Base-by-base conservation (phyloP, 2,888 invertebrate genomes). In the Idaea straminata region DNA sequence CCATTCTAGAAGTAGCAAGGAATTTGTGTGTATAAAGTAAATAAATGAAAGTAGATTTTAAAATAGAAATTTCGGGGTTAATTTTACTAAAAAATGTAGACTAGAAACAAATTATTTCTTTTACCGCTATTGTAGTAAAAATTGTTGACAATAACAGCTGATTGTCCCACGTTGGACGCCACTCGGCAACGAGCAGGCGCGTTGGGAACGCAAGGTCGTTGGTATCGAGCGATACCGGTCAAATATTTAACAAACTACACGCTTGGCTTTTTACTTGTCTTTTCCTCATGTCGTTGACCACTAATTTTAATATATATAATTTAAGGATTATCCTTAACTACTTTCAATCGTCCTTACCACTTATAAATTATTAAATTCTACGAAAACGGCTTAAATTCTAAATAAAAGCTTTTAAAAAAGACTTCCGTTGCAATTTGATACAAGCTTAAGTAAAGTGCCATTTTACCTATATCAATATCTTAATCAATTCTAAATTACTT, bases 191-290 rank as follows among this genome's bases (percentile, higher is more conserved):
- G 82, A 83, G 83, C 84, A 83, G 81, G 83, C 82, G 83, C 81
- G 76, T 70, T 74, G 74, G 75, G 71, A 68, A 76, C 74, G 77
- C 86, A 85, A 87, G 87, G 87, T 86, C 87, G 79, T 75, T 78
- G 71, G 81, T 88, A 88, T 87, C 82, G 87, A 87, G 83, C 88
- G 86, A 81, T 72, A 75, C 77, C 76, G 77, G 83, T 82, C 83
- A 83, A 87, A 86, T 85, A 83, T 85, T 85, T 83, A 83, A 82
- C 81, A 74, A 79, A 80, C 73, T 77, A 77, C 74, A 71, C 69
- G 74, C 76, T 67, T 74, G 64, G 67, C 71, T 66, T 69, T 73
- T 73, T 66, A 73, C 71, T 77, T 75, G 47, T 68, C 68, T 70
- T 71, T 70, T 71, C 68, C 64, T 74, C 64, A 73, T 75, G 70